Conservation (phyloP, 2,797 vertebrate species). For the Hydrocynus forskahlii region DNA sequence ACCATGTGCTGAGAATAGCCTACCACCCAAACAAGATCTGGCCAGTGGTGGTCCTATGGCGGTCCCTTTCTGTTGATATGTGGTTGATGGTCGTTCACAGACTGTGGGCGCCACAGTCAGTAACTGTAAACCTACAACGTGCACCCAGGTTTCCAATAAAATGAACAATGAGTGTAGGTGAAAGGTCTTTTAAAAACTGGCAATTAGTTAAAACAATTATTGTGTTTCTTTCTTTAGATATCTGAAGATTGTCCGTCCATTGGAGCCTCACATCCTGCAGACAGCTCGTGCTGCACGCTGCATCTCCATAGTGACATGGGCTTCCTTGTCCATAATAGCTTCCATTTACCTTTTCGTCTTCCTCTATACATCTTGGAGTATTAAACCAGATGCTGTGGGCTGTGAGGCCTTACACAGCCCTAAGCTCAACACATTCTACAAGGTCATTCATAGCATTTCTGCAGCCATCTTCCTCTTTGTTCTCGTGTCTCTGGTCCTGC, state of each 20-base stretch:
- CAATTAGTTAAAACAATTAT: not conserved
- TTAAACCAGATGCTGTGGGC: fast-evolving
- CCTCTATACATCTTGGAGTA: conserved; percentile 8
- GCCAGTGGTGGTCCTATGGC: not conserved
- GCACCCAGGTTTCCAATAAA: not conserved
- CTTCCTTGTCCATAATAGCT: conserved; percentile 49
- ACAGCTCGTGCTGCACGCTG: conserved; percentile 51
- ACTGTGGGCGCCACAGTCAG: not conserved
- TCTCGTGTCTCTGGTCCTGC: conserved; percentile 64
- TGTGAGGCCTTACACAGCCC: conserved; percentile 58
- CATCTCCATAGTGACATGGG: conserved; percentile 70
- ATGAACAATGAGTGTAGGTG: no score
- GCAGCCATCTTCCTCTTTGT: conserved; percentile 64
- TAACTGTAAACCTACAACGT: not conserved
- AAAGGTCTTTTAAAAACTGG: not conserved
- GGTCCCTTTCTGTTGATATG: not conserved
- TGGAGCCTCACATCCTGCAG: conserved; percentile 63
- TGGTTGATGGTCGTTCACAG: not conserved
- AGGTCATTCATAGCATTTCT: conserved; percentile 58
- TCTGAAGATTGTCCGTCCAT: conserved; percentile 72
- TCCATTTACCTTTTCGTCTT: conserved; percentile 60
- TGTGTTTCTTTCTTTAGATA: conserved; percentile 64
- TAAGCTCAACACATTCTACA: conserved; percentile 55
- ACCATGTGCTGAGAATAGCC: not conserved
- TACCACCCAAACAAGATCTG: not conserved